These are phyloP conservation scores for Opisthograptis luteolata DNA, from an alignment of 2,888 invertebrate species.

Conservation along the genomic window DNA sequence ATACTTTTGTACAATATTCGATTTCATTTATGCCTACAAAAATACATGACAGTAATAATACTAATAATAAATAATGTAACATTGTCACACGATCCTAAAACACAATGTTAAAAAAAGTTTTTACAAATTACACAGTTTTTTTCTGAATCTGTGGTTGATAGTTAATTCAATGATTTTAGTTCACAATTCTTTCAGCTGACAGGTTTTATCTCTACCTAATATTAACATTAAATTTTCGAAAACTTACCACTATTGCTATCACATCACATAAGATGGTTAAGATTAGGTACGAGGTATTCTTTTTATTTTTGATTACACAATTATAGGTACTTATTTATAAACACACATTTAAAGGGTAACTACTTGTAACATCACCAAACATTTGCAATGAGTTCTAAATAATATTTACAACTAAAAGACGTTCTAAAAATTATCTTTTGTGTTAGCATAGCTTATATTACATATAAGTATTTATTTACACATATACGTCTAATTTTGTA, in stretches of 20 bases:
- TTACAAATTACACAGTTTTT: no score
- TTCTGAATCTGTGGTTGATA: no score
- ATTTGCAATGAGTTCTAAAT: background rate
- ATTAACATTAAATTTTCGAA: background rate
- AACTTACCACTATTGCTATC: slow-evolving; percentile 3
- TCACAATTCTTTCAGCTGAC: background rate
- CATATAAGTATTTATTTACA: slow-evolving; percentile 5
- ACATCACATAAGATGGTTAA: slow-evolving; percentile 2
- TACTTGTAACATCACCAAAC: slow-evolving; percentile 17
- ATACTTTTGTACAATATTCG: slow-evolving; percentile 8
- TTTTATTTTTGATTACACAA: slow-evolving; percentile 7
- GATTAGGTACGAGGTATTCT: slow-evolving; percentile 9
- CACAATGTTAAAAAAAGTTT: no score
- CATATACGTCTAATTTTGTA: slow-evolving; percentile 22
- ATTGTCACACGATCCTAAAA: background rate
- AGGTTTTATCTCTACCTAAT: background rate
- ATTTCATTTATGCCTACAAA: background rate
- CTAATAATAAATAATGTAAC: background rate
- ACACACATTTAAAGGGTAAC: slow-evolving; percentile 24
- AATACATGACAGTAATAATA: background rate
- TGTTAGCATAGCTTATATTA: background rate
- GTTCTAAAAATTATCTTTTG: slow-evolving; percentile 6
- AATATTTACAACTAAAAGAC: background rate
- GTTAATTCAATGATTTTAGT: no score
- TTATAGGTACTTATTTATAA: slow-evolving; percentile 10